phyloP scores from a whole-genome alignment of 2,797 vertebrate genomes.

The Hapalemur alaotrensis region DNA sequence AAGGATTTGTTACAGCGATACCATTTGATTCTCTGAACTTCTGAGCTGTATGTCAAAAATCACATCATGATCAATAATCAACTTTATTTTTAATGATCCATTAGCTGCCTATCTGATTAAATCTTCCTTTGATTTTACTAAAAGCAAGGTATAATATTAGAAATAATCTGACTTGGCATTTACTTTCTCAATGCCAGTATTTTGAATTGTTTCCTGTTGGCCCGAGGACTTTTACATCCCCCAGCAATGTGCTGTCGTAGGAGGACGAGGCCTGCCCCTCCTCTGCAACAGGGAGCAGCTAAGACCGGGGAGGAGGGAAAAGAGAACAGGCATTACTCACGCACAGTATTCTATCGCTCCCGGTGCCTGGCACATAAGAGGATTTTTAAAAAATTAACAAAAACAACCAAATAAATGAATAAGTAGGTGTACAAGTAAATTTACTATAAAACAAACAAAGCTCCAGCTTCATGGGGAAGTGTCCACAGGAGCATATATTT shows the following conservation, averaged over 20 bases:
- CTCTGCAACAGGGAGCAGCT: neutral
- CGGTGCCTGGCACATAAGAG: neutral
- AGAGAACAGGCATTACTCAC: neutral
- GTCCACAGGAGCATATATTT: neutral
- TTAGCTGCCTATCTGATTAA: neutral
- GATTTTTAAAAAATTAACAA: neutral
- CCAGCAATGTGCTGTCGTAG: neutral
- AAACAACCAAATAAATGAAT: neutral
- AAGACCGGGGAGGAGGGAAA: too few relatives aligned
- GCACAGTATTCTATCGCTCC: neutral
- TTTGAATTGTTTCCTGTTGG: neutral
- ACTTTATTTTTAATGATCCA: neutral
- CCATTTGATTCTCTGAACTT: conserved; percentile 28
- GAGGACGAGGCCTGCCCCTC: neutral
- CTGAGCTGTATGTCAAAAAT: conserved; percentile 15
- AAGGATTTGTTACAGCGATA: neutral
- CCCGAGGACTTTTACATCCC: neutral
- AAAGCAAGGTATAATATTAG: neutral
- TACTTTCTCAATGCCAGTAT: neutral
- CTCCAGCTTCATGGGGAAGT: neutral
- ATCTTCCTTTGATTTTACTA: neutral
- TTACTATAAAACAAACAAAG: neutral
- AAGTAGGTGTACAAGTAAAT: neutral
- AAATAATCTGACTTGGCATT: neutral
- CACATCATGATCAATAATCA: neutral